A percentile compares a stretch with the other conserved stretches of the same genome.
Conservation (phyloP, 2,888 invertebrate genomes). For the Prosopocoilus inquinatus region DNA sequence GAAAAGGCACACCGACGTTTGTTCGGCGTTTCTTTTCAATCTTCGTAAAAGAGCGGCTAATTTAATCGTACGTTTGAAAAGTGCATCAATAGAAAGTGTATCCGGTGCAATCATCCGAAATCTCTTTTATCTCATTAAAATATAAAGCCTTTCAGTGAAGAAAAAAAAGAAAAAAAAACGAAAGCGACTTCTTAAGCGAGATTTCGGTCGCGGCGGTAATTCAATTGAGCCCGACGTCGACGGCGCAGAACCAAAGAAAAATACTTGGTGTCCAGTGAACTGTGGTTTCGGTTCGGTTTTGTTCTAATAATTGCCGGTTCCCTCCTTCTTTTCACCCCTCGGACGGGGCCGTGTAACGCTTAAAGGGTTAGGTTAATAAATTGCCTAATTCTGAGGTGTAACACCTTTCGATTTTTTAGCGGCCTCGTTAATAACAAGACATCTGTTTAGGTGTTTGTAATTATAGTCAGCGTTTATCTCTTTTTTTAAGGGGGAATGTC, state of each 20-base stretch:
- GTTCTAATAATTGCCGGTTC: neutral
- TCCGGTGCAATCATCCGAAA: constrained; percentile 11
- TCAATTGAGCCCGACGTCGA: constrained; percentile 1
- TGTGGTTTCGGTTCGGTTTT: constrained; percentile 1
- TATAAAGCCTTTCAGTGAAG: constrained; percentile 3
- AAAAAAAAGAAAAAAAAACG: neutral
- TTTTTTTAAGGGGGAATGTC: no score
- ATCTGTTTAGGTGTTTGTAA: no score
- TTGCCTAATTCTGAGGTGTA: no score
- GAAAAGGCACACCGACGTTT: no score
- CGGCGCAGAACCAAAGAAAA: neutral
- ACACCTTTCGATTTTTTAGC: no score
- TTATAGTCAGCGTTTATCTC: no score
- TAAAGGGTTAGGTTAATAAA: no score
- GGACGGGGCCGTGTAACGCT: no score
- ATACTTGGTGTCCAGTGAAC: neutral
- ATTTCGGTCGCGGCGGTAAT: neutral
- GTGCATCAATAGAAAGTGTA: constrained; percentile 12
- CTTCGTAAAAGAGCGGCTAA: constrained; percentile 4
- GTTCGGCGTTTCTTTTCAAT: no score
- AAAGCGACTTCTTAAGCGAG: constrained; percentile 5
- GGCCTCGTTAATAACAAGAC: no score
- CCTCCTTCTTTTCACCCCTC: no score
- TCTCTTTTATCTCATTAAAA: constrained; percentile 17
- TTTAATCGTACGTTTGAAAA: constrained; percentile 13